These are phyloP conservation scores for Microtus montanus DNA, from an alignment of 2,113 vertebrate species.

Conservation along the genomic window DNA sequence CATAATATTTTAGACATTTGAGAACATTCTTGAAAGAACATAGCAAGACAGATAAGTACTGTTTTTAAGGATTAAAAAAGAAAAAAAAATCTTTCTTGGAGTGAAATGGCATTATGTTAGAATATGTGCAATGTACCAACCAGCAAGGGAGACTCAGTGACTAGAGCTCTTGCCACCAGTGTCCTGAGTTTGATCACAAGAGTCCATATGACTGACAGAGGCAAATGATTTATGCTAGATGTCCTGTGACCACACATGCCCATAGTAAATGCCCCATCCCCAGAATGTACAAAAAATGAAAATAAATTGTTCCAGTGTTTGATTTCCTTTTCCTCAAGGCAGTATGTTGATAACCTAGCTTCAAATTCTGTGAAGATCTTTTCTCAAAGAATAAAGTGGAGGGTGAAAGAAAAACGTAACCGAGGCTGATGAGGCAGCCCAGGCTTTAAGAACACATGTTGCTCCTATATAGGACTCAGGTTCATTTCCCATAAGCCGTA, in stretches of 20 bases:
- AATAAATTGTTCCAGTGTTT: neutral
- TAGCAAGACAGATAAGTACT: neutral
- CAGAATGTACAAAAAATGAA: neutral
- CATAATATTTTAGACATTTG: neutral
- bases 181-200: neutral
- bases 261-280: too few species aligned
- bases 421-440: too few species aligned
- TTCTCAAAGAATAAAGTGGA: neutral
- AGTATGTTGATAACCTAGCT: neutral
- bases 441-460: neutral
- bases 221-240: too few species aligned
- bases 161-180: neutral
- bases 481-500: too few species aligned
- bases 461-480: neutral
- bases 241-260: neutral
- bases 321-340: neutral
- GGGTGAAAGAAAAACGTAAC: neutral
- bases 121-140: neutral
- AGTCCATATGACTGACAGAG: neutral
- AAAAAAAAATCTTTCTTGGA: neutral
- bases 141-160: neutral
- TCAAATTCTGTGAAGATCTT: neutral
- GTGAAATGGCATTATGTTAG: neutral
- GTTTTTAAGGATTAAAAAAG: neutral
- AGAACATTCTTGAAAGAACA: neutral